phyloP scores from a whole-genome alignment of 2,113 vertebrate genomes.

The Nothobranchius furzeri region DNA sequence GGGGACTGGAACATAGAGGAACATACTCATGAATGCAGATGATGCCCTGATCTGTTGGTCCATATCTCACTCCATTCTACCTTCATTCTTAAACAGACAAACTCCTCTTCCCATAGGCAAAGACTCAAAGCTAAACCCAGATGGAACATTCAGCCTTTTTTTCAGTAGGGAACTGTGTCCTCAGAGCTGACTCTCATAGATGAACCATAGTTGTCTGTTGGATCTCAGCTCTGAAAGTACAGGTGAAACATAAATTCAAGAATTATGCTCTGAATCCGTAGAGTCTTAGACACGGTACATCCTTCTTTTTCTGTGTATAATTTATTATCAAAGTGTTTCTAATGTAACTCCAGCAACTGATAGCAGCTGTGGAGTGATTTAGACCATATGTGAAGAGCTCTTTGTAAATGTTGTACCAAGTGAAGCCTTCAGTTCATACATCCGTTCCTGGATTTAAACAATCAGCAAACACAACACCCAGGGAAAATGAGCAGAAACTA shows the following conservation, averaged over 20 bases:
- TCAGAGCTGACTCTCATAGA: too few relatives aligned
- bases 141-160: too few relatives aligned
- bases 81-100: too few relatives aligned
- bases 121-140: too few relatives aligned
- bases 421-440: conserved; percentile 51
- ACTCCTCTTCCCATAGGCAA: too few relatives aligned
- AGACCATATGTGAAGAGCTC: conserved; percentile 71
- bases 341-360: conserved; percentile 55
- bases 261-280: conserved; percentile 30
- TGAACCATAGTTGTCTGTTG: too few relatives aligned
- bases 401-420: conserved; percentile 74
- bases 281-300: conserved; percentile 44
- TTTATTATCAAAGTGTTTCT: conserved; percentile 72
- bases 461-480: conserved; percentile 55
- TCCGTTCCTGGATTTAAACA: conserved; percentile 66
- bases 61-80: too few relatives aligned
- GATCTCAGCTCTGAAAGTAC: not conserved
- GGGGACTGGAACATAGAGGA: too few relatives aligned
- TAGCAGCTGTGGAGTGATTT: conserved; percentile 71
- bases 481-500: conserved; percentile 60
- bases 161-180: too few relatives aligned
- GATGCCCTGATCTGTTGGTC: too few relatives aligned
- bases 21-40: too few relatives aligned
- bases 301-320: conserved; percentile 69
- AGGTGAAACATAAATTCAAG: conserved; percentile 27